A percentile compares a stretch with the other conserved stretches of the same genome.
phyloP scores from a whole-genome alignment of 2,888 invertebrate genomes.

The Petrolisthes cinctipes region DNA sequence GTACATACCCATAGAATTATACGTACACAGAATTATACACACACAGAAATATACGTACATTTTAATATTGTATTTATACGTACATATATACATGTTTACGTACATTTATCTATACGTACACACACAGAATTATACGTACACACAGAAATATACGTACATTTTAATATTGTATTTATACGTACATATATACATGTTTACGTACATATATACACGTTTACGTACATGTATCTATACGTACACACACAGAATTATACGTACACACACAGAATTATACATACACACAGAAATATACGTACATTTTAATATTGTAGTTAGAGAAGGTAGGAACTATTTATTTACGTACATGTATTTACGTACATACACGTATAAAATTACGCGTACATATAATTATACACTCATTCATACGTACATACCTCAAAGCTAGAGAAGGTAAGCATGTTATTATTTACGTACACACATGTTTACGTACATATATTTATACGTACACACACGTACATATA shows the following conservation, averaged over 20 bases:
- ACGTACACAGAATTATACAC: constrained; percentile 9
- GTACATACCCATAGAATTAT: constrained; percentile 1
- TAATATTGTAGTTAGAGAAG: neutral
- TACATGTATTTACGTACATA: neutral
- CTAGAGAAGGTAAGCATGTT: too few relatives aligned
- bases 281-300: neutral
- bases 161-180: neutral
- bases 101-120: constrained; percentile 10
- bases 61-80: neutral
- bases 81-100: constrained; percentile 10
- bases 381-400: too few relatives aligned
- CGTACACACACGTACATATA: too few relatives aligned
- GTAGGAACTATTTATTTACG: neutral
- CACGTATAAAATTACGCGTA: neutral
- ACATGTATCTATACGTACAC: too few relatives aligned
- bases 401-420: too few relatives aligned
- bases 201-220: neutral
- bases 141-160: neutral
- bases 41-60: constrained; percentile 10
- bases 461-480: neutral
- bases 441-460: neutral
- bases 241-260: neutral
- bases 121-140: constrained; percentile 7
- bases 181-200: neutral
- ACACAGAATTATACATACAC: neutral